Percentiles rank a stretch among this genome's conserved stretches.
These are phyloP conservation scores for Chondrilla cf. caribensis DNA, from an alignment of 37 sponge, comb jelly and placozoan genomes.

Conservation along the genomic window DNA sequence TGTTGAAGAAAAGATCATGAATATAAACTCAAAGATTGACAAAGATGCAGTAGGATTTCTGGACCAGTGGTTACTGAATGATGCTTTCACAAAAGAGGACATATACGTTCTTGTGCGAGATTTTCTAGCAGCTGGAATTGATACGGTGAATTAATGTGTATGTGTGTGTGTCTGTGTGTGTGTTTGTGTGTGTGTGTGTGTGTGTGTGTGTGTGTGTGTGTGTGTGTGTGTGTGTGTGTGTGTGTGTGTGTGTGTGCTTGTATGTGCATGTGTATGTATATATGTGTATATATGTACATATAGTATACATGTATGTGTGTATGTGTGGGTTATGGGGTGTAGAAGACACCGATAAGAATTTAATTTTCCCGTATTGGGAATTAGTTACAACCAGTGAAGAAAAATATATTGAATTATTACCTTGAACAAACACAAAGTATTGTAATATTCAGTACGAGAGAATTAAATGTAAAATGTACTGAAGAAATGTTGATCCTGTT, in stretches of 20 bases:
- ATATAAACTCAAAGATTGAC: neutral
- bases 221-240: neutral
- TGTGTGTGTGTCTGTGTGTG: slow-evolving; percentile 13
- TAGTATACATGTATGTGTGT: too few relatives aligned
- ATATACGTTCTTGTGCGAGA: neutral
- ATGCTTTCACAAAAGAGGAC: neutral
- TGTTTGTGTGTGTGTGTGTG: slow-evolving; percentile 18
- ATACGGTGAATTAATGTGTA: neutral
- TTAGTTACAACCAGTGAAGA: too few relatives aligned
- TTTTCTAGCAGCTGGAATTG: slow-evolving; percentile 18
- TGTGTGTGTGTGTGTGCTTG: neutral
- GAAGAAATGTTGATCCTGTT: too few relatives aligned
- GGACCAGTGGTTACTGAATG: slow-evolving; percentile 21
- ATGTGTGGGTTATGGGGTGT: too few relatives aligned
- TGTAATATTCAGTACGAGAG: too few relatives aligned
- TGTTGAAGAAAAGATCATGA: neutral
- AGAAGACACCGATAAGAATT: too few relatives aligned
- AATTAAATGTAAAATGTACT: too few relatives aligned
- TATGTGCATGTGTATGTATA: neutral
- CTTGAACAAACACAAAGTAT: too few relatives aligned
- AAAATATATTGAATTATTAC: too few relatives aligned
- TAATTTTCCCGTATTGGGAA: too few relatives aligned
- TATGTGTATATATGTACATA: too few relatives aligned
- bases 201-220: slow-evolving; percentile 13
- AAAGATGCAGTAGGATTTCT: slow-evolving; percentile 1